Base-by-base conservation (phyloP, 1,140 invertebrate species). In the Aphaenogaster rudis region DNA sequence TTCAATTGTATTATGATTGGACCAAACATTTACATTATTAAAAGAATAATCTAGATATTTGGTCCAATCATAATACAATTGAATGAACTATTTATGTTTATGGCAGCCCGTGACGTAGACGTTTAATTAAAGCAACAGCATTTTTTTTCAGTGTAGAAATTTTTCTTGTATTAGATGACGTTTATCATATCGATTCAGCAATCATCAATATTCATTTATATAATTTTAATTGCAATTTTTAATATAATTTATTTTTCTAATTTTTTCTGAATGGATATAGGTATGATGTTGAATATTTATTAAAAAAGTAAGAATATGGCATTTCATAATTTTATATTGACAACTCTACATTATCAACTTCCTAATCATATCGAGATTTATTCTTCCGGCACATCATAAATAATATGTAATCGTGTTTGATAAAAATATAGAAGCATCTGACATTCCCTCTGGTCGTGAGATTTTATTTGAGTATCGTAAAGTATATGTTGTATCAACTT, bases 381-480 rank as follows among this genome's bases (percentile, higher is more conserved):
- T 48, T 28, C 2, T 48, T 33, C 8, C 42, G 9, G 5, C 48
- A 48, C 13, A 50, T 63, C 15, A 17, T n/a, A 3, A 63, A 48
- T 11, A 13, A 8, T 13, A 7, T 33, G 42, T 11, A 50, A 50
- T 67, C 28, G 28, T n/a, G n/a, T 45, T 59, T 28, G 54, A 45
- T 42, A 45, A 77, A 77, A 77, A 54, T 15, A 28, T 17, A 21
- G 9, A 54, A 79, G 11, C 28, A 7, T 17, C 21, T 33, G 64
- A 21, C 39, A 33, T 42, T 57, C 9, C 5, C 7, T 45, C 50
- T 13, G 48, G 3, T 69, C 13, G 11, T 81, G 15, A 57, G 21
- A 69, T 67, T 81, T 69, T 15, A 15, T 57, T 59, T 3, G 50
- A 45, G 0, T 13, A 21, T 81, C 79, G 8, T 81, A 54, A 79